A percentile compares a stretch with the other conserved stretches of the same genome.
phyloP scores from a whole-genome alignment of 2,888 invertebrate genomes.

The Stenodera caucasica region DNA sequence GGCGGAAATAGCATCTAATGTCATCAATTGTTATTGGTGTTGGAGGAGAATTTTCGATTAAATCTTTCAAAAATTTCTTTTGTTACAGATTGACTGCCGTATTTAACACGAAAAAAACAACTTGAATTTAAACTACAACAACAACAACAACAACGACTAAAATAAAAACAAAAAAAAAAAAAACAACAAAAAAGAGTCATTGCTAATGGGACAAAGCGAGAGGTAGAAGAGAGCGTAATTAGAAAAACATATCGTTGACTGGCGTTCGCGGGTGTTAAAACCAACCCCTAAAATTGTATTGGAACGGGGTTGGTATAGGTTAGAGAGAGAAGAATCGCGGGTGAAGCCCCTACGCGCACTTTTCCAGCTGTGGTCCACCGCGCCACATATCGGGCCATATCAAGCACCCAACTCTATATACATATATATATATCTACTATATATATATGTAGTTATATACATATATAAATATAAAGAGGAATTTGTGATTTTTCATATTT shows the following conservation, averaged over 20 bases:
- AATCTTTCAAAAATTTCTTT: no score
- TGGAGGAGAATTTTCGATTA: no score
- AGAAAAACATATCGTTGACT: slow-evolving; percentile 48
- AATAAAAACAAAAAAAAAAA: slow-evolving; percentile 34
- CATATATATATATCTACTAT: no score
- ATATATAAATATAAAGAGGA: neutral
- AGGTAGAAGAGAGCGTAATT: slow-evolving; percentile 39
- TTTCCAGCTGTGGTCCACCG: slow-evolving; percentile 52
- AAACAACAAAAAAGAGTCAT: slow-evolving; percentile 18
- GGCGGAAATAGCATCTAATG: neutral
- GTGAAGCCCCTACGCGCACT: slow-evolving; percentile 51
- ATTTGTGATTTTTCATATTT: slow-evolving; percentile 53
- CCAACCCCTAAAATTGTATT: no score
- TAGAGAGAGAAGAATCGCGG: no score
- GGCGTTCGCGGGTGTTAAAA: slow-evolving; percentile 24
- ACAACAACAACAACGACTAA: slow-evolving; percentile 12
- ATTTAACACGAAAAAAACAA: no score
- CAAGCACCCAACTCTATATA: neutral
- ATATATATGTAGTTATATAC: no score
- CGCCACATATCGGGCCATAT: slow-evolving; percentile 44
- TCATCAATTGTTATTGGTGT: no score
- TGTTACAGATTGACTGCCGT: no score
- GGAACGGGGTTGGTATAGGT: no score
- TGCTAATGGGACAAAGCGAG: slow-evolving; percentile 36
- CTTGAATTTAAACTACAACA: no score